Evolutionary conservation across 2,113 vertebrate species (phyloP).

Genomic region (Alouatta palliata): DNA sequence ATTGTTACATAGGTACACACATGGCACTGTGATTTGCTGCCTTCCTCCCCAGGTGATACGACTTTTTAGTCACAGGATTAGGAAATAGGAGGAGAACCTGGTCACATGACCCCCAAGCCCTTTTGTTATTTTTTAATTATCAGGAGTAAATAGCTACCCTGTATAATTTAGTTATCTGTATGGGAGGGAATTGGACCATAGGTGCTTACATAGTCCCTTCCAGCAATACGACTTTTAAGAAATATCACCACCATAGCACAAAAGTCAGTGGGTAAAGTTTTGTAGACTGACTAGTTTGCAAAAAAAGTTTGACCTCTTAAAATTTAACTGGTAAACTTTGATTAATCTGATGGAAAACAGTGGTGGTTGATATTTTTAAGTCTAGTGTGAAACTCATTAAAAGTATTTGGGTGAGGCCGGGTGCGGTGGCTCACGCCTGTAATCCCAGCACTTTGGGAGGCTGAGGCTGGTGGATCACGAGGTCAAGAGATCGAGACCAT

Average conservation of each 20-base stretch:
- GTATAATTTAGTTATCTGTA: not conserved
- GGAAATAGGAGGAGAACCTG: not conserved
- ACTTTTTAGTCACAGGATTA: not conserved
- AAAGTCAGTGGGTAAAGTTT: not conserved
- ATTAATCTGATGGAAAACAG: not conserved
- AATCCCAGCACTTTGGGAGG: too few species aligned
- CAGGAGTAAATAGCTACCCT: not conserved
- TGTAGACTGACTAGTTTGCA: not conserved
- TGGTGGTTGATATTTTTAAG: not conserved
- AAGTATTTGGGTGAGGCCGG: not conserved
- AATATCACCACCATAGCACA: not conserved
- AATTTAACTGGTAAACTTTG: not conserved
- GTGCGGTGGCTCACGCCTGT: too few species aligned
- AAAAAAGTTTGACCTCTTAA: conserved; percentile 12
- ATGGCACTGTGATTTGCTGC: too few species aligned
- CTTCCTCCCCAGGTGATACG: not conserved
- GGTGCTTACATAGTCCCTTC: not conserved
- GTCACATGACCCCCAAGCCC: not conserved
- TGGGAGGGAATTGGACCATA: not conserved
- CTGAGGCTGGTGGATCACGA: too few species aligned
- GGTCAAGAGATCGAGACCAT: too few species aligned
- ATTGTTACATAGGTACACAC: too few species aligned
- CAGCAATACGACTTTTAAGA: not conserved
- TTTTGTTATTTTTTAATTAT: not conserved
- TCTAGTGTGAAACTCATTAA: not conserved